Conservation (phyloP, 2,113 vertebrate species). For the Malurus elegans region DNA sequence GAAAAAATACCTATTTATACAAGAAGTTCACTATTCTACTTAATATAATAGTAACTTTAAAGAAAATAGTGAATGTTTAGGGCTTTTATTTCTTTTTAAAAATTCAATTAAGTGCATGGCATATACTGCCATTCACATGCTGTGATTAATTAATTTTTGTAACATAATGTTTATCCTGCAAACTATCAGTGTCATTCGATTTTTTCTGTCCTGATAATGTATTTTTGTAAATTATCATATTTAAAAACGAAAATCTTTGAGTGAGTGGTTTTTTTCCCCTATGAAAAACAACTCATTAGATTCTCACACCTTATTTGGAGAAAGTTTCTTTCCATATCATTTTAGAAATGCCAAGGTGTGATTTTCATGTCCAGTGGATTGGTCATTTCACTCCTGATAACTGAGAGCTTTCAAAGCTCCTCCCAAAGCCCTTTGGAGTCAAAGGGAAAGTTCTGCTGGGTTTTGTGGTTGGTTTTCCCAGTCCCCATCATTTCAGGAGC, state of each 20-base stretch:
- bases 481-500: background rate
- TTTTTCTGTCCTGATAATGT: conserved; percentile 35
- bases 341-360: conserved; percentile 4
- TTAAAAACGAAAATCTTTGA: background rate
- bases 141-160: conserved; percentile 41
- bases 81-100: conserved; percentile 51
- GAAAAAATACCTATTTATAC: conserved; percentile 41
- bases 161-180: background rate
- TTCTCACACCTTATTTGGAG: background rate
- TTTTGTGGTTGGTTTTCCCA: background rate
- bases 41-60: conserved; percentile 39
- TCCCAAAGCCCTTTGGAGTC: conserved; percentile 20
- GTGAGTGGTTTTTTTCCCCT: background rate
- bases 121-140: conserved; percentile 40
- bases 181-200: background rate
- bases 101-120: conserved; percentile 10
- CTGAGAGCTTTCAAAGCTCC: conserved; percentile 31
- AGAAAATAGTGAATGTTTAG: conserved; percentile 45
- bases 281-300: background rate
- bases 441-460: background rate
- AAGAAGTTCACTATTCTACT: conserved; percentile 42
- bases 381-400: conserved; percentile 32
- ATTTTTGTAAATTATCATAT: conserved; percentile 50
- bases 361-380: background rate
- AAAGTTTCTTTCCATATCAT: background rate